phyloP scores from a whole-genome alignment of 2,113 vertebrate genomes.

The Nematolebias whitei region DNA sequence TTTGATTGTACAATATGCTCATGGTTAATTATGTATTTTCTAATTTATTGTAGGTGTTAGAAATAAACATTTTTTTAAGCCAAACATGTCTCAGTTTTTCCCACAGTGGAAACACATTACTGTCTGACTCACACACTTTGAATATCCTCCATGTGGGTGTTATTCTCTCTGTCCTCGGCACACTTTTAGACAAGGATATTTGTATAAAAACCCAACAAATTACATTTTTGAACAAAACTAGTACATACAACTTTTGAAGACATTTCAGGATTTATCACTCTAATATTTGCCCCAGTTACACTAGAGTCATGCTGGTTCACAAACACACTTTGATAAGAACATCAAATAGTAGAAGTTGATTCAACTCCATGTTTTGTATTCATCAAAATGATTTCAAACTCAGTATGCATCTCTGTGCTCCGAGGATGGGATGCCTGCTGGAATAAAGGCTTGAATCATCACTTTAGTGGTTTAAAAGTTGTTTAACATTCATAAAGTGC shows the following conservation, averaged over 20 bases:
- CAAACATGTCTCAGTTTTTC: slow-evolving; percentile 17
- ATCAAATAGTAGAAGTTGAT: slow-evolving; percentile 19
- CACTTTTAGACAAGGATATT: slow-evolving; percentile 41
- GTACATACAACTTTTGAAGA: slow-evolving; percentile 4
- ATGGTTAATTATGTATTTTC: slow-evolving; percentile 6
- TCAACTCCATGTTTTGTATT: slow-evolving; percentile 50
- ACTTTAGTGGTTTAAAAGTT: slow-evolving; percentile 12
- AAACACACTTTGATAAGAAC: slow-evolving; percentile 17
- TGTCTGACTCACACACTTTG: slow-evolving; percentile 31
- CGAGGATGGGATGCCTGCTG: slow-evolving; percentile 3
- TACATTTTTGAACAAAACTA: slow-evolving; percentile 5
- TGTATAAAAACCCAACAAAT: slow-evolving; percentile 29
- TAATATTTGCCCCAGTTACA: slow-evolving; percentile 16
- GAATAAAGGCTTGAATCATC: slow-evolving; percentile 16
- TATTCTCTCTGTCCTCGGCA: slow-evolving; percentile 16
- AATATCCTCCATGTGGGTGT: slow-evolving; percentile 29
- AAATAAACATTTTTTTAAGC: slow-evolving; percentile 14
- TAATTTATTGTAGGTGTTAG: slow-evolving; percentile 14
- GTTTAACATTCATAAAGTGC: slow-evolving; percentile 24
- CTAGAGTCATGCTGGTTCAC: background rate
- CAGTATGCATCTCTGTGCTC: slow-evolving; percentile 27
- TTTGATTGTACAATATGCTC: no score
- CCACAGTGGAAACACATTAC: slow-evolving; percentile 8
- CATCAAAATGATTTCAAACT: slow-evolving; percentile 40
- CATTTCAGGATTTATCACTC: slow-evolving; percentile 7